Evolutionary conservation across 2,888 invertebrate genomes (phyloP).

Genomic region (Melieria picta): DNA sequence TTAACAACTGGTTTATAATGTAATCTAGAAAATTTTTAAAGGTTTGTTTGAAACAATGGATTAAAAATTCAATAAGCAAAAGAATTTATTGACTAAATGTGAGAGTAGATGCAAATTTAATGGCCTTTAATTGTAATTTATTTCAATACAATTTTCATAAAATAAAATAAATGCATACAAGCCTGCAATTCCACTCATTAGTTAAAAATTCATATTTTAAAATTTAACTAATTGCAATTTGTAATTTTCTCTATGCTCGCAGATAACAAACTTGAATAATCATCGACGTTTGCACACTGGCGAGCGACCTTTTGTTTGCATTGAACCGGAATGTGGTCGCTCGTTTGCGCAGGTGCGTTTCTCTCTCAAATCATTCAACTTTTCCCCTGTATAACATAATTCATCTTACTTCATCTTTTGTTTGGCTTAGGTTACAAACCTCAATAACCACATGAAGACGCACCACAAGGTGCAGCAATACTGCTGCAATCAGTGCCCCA

Average conservation of each 20-base stretch:
- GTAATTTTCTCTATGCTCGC: conserved; percentile 9
- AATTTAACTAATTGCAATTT: background rate
- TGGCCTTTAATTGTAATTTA: too few species aligned
- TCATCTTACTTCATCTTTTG: background rate
- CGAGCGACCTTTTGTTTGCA: conserved; percentile 66
- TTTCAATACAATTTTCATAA: background rate
- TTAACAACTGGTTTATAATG: background rate
- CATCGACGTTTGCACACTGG: conserved; percentile 66
- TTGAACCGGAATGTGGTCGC: conserved; percentile 65
- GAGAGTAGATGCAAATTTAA: too few species aligned
- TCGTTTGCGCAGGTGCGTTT: conserved; percentile 64
- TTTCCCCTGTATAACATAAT: background rate
- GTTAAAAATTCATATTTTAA: background rate
- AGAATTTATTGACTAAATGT: too few species aligned
- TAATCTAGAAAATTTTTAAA: too few species aligned
- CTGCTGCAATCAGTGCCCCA: conserved; percentile 66
- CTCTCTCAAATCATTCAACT: background rate
- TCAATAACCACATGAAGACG: conserved; percentile 67
- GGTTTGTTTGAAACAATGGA: too few species aligned
- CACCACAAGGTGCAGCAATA: conserved; percentile 67
- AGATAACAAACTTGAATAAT: conserved; percentile 66
- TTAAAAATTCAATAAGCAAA: too few species aligned
- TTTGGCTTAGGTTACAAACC: conserved; percentile 61
- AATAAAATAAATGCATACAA: background rate
- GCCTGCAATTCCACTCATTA: too few species aligned